Percentiles rank a stretch among this genome's conserved stretches.
phyloP scores from a whole-genome alignment of 2,113 vertebrate genomes.

The Hippocampus abdominalis region DNA sequence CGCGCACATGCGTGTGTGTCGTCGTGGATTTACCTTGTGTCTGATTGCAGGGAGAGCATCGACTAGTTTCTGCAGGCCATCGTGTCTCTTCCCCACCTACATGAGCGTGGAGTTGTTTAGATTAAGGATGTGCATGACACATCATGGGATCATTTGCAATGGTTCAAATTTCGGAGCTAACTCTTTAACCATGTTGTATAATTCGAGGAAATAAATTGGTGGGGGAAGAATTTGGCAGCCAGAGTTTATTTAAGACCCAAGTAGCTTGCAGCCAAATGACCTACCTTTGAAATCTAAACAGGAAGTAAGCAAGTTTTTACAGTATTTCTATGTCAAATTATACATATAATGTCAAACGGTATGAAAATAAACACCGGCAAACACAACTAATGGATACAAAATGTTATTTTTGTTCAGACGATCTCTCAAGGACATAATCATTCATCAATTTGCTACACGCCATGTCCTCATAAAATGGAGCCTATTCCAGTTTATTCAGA shows the following conservation, averaged over 20 bases:
- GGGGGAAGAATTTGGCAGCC: neutral
- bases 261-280: too few relatives aligned
- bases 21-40: conserved; percentile 80
- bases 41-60: conserved; percentile 87
- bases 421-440: too few relatives aligned
- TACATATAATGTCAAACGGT: too few relatives aligned
- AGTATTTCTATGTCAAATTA: too few relatives aligned
- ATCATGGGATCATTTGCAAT: neutral
- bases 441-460: too few relatives aligned
- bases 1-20: neutral
- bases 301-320: too few relatives aligned
- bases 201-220: neutral
- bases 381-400: too few relatives aligned
- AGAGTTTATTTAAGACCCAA: neutral
- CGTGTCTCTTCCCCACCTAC: conserved; percentile 85
- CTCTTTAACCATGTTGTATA: neutral
- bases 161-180: neutral
- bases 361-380: too few relatives aligned
- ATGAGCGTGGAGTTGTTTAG: conserved; percentile 10
- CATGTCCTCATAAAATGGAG: too few relatives aligned
- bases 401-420: too few relatives aligned
- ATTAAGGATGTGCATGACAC: neutral
- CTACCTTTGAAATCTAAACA: too few relatives aligned
- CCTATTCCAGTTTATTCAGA: too few relatives aligned
- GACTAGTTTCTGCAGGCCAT: conserved; percentile 89